These are phyloP conservation scores for Drosophila aldrichi DNA, from an alignment of 2,888 invertebrate species.

Conservation along the genomic window DNA sequence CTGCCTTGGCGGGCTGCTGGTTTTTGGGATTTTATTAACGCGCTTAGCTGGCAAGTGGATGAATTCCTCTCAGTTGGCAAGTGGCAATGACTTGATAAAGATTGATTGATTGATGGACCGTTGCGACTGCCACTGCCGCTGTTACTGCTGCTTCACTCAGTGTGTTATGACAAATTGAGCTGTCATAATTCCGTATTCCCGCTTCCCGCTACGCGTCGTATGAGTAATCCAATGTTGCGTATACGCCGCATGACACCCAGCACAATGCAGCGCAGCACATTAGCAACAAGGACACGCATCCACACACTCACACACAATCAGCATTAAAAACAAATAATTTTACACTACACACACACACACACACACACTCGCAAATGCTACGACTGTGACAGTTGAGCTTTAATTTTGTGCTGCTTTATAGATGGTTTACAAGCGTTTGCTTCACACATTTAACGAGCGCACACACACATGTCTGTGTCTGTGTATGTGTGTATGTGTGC, in stretches of 20 bases:
- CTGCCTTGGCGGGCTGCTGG: conserved; percentile 1
- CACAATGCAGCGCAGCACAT: conserved; percentile 23
- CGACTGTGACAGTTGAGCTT: conserved; percentile 38
- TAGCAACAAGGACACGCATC: conserved; percentile 12
- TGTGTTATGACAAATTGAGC: conserved; percentile 69
- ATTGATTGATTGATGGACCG: conserved; percentile 51
- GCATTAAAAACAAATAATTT: conserved; percentile 59
- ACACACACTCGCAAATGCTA: conserved; percentile 3
- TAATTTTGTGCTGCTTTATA: conserved; percentile 43
- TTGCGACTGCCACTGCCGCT: not conserved
- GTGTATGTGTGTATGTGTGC: conserved; percentile 47
- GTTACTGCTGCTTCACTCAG: conserved; percentile 7
- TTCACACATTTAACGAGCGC: conserved; percentile 21
- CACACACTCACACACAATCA: conserved; percentile 23
- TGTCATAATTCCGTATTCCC: conserved; percentile 60
- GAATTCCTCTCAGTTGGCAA: conserved; percentile 30
- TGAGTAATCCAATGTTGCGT: conserved; percentile 51
- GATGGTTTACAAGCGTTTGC: conserved; percentile 25
- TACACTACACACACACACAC: conserved; percentile 9
- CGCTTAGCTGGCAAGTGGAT: conserved; percentile 59
- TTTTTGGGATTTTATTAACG: conserved; percentile 54
- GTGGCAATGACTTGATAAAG: conserved; percentile 68
- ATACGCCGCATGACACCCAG: conserved; percentile 29
- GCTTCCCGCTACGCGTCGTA: conserved; percentile 22
- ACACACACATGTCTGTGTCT: conserved; percentile 10